Evolutionary conservation across 2,888 invertebrate species (phyloP).

Genomic region (Trilocha varians): DNA sequence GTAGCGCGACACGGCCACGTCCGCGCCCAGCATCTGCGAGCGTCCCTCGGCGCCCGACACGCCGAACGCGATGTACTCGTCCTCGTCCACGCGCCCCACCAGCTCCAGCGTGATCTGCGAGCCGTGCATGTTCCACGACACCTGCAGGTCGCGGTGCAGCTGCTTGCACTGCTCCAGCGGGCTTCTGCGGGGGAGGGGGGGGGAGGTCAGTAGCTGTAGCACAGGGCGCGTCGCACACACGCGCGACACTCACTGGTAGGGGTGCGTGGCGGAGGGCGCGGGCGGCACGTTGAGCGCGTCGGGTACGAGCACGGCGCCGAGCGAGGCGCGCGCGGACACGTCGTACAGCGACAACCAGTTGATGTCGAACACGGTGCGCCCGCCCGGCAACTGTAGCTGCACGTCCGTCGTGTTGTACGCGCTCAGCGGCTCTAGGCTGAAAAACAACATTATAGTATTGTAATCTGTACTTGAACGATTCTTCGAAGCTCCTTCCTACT

Average conservation of each 20-base stretch:
- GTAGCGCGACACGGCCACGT: slow-evolving; percentile 85
- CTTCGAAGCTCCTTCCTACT: no score
- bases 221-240: no score
- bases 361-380: slow-evolving; percentile 84
- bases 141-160: slow-evolving; percentile 86
- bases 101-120: slow-evolving; percentile 89
- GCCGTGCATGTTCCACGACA: slow-evolving; percentile 93
- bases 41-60: slow-evolving; percentile 81
- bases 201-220: no score
- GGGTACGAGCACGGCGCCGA: slow-evolving; percentile 77
- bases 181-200: slow-evolving; percentile 65
- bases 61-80: slow-evolving; percentile 93
- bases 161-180: slow-evolving; percentile 88
- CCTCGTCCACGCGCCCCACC: slow-evolving; percentile 79
- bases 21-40: slow-evolving; percentile 88
- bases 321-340: slow-evolving; percentile 51
- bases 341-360: slow-evolving; percentile 90
- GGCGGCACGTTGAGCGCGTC: slow-evolving; percentile 89
- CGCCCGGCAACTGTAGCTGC: slow-evolving; percentile 84
- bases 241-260: slow-evolving; percentile 21
- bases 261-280: slow-evolving; percentile 64
- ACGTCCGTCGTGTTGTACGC: slow-evolving; percentile 82
- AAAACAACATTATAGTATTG: no score
- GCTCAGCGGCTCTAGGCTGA: slow-evolving; percentile 84
- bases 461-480: no score